Percentiles rank a stretch among this genome's conserved stretches.
phyloP scores from a whole-genome alignment of 2,113 vertebrate species.

The Gulo gulo region DNA sequence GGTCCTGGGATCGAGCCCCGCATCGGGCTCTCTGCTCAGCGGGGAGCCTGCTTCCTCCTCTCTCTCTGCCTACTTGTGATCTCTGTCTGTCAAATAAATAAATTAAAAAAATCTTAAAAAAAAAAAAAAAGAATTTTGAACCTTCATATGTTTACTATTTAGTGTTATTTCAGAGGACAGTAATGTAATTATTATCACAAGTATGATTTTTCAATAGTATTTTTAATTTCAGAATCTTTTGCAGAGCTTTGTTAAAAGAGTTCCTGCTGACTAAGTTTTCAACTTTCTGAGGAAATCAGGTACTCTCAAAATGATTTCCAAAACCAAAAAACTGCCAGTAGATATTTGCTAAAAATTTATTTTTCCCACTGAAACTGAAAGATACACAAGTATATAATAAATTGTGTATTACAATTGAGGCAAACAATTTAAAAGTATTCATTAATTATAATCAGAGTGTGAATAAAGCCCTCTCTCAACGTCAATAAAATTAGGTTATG shows the following conservation, averaged over 20 bases:
- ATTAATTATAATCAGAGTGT: slow-evolving; percentile 31
- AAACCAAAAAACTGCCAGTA: background rate
- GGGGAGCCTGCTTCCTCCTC: too few species aligned
- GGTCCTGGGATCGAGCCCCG: too few species aligned
- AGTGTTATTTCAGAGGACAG: background rate
- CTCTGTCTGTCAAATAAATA: too few species aligned
- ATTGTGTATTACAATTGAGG: slow-evolving; percentile 33
- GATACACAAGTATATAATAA: background rate
- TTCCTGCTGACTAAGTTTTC: background rate
- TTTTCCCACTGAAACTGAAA: background rate
- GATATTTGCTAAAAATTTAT: background rate
- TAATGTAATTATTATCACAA: background rate
- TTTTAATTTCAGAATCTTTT: background rate
- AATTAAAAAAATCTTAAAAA: too few species aligned
- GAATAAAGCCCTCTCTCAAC: slow-evolving; percentile 9
- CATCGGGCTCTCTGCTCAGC: too few species aligned
- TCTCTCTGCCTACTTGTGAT: too few species aligned
- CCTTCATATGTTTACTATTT: background rate
- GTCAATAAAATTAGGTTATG: slow-evolving; percentile 40
- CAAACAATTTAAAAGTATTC: slow-evolving; percentile 24
- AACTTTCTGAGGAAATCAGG: background rate
- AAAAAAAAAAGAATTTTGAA: slow-evolving; percentile 21
- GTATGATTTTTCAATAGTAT: background rate
- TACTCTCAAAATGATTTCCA: background rate
- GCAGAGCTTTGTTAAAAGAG: background rate